Percentiles rank a stretch among this genome's conserved stretches.
Conservation (phyloP, 2,888 invertebrate genomes). For the Tolmerus cingulatus region DNA sequence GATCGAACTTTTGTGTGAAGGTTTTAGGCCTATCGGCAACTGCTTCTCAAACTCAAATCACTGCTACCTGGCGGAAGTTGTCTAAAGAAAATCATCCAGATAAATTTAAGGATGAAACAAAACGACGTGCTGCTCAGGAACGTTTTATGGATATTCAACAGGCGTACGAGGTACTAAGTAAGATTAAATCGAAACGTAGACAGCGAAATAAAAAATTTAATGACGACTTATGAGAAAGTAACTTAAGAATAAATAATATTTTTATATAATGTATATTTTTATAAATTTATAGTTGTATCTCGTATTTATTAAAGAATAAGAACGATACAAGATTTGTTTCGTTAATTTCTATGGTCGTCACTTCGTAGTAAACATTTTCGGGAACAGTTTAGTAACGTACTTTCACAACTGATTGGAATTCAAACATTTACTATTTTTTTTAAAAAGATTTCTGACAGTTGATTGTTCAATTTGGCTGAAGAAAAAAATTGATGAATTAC, state of each 20-base stretch:
- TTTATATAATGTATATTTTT: not conserved
- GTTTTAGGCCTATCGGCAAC: conserved; percentile 79
- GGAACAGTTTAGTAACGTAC: too few species aligned
- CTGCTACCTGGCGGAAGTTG: conserved; percentile 79
- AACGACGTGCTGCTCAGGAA: conserved; percentile 78
- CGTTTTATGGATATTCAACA: conserved; percentile 92
- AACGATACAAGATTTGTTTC: too few species aligned
- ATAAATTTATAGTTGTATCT: not conserved
- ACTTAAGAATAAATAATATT: not conserved
- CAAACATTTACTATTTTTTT: too few species aligned
- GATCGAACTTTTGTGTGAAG: conserved; percentile 59
- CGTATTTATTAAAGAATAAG: not conserved
- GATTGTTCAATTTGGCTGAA: too few species aligned
- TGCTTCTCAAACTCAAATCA: conserved; percentile 86
- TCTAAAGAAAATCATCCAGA: conserved; percentile 92
- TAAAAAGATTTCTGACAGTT: too few species aligned
- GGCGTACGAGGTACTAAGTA: conserved; percentile 88
- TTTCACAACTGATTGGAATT: too few species aligned
- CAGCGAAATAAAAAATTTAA: conserved; percentile 76
- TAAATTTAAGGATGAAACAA: conserved; percentile 78
- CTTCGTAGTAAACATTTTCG: too few species aligned
- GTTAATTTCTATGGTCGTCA: too few species aligned
- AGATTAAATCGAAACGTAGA: conserved; percentile 78
- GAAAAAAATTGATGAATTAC: too few species aligned
- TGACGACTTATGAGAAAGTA: conserved; percentile 57